phyloP scores from a whole-genome alignment of 2,797 vertebrate species.

The Acropternis orthonyx region DNA sequence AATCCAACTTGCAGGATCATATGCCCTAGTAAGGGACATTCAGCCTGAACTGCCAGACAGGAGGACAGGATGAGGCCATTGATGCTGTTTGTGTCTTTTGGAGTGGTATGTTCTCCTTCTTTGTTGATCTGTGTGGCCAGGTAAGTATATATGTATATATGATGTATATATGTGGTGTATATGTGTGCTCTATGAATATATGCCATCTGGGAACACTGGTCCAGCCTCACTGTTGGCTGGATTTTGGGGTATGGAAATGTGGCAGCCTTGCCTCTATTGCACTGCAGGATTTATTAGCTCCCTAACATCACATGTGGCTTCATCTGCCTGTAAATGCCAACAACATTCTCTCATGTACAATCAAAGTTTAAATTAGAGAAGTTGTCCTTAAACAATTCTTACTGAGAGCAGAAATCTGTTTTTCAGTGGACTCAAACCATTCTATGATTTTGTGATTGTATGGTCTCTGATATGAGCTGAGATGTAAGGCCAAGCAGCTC shows the following conservation, averaged over 20 bases:
- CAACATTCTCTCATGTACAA: not conserved
- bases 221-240: not conserved
- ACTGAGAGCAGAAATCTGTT: not conserved
- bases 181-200: not conserved
- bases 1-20: not conserved
- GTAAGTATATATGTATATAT: not conserved
- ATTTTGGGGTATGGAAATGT: no score
- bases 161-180: not conserved
- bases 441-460: not conserved
- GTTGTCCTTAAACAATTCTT: not conserved
- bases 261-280: not conserved
- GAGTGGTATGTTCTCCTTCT: not conserved
- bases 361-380: not conserved
- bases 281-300: not conserved
- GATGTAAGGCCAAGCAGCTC: not conserved
- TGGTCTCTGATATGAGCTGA: not conserved
- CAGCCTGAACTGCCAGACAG: not conserved
- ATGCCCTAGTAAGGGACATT: not conserved
- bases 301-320: not conserved
- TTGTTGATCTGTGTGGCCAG: not conserved
- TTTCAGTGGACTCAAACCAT: not conserved
- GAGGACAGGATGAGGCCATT: no score
- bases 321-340: not conserved
- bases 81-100: not conserved
- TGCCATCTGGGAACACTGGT: not conserved